Evolutionary conservation across 2,113 vertebrate species (phyloP).

Genomic region (Columbina picui): DNA sequence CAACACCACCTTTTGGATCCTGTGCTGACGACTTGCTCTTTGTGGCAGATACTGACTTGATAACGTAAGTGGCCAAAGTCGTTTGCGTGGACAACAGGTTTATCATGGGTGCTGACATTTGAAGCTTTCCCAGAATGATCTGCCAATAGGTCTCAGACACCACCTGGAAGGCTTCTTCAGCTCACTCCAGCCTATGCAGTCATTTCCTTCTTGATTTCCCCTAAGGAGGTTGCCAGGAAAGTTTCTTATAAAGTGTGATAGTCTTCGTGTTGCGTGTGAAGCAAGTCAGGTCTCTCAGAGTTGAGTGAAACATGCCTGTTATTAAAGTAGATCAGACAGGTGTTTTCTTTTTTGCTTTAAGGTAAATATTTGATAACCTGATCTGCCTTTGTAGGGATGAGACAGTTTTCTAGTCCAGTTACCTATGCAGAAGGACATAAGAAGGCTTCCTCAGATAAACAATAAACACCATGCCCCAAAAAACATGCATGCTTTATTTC

Average conservation of each 20-base stretch:
- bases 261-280: neutral
- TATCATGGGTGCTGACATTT: neutral
- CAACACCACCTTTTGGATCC: conserved; percentile 48
- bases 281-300: neutral
- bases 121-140: conserved; percentile 7
- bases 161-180: neutral
- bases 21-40: conserved; percentile 18
- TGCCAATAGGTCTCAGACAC: neutral
- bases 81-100: conserved; percentile 15
- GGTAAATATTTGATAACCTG: neutral
- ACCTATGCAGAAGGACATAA: neutral
- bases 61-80: neutral
- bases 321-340: neutral
- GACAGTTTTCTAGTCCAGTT: neutral
- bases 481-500: neutral
- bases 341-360: neutral
- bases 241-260: neutral
- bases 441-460: neutral
- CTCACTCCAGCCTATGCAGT: accelerated
- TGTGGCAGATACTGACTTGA: conserved; percentile 2
- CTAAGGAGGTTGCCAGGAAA: neutral
- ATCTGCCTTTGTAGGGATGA: neutral
- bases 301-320: neutral
- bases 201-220: neutral
- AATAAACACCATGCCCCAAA: neutral